Base-by-base conservation (phyloP, 1,140 invertebrate genomes). In the Drosophila takahashii region DNA sequence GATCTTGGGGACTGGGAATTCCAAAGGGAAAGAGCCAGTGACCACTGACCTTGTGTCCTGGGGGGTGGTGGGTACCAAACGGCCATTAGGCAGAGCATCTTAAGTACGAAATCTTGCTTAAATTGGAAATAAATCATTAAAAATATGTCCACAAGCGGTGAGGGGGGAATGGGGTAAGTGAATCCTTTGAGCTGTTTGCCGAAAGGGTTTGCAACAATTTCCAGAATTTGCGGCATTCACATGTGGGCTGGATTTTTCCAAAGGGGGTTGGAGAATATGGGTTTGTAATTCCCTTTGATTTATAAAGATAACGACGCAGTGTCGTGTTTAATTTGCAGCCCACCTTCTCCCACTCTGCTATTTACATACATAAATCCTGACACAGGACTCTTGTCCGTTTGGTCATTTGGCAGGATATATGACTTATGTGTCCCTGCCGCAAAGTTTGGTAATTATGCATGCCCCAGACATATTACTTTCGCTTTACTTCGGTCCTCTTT, bases 81-180 rank as follows among this genome's bases (percentile, higher is more conserved):
- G 53, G 65, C 77, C 70, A 90, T 90, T 77, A 79, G 72, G 62
- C 61, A 72, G 73, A 89, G 74, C 61, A 71, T 90, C 83, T 89
- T 74, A 77, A 61, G 85, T 72, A 81, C 45, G 66, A 77, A 89
- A 91, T 85, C 79, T 85, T 60, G 84, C 77, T 73, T 90, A 89
- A 89, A 89, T 90, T 91, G 77, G 74, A 65, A 85, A 90, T 90
- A 90, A 90, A 90, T 90, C 89, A 90, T 90, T 89, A 91, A 91
- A 90, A 90, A 86, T 79, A 83, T 61, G 65, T 54, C 60, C 61
- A 41, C 59, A 39, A 22, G 4, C 18, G 22, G 2, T 8, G 15
- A n/a, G 7, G 10, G 22, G 6, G 26, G 5, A 18, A 11, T 13
- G 16, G 53, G 45, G 39, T 37, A 29, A 32, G 39, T 9, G 44